Evolutionary conservation across 2,888 invertebrate species (phyloP), one percentile per base, ranked within the genome.

Genomic region (Sinelater perroti): DNA sequence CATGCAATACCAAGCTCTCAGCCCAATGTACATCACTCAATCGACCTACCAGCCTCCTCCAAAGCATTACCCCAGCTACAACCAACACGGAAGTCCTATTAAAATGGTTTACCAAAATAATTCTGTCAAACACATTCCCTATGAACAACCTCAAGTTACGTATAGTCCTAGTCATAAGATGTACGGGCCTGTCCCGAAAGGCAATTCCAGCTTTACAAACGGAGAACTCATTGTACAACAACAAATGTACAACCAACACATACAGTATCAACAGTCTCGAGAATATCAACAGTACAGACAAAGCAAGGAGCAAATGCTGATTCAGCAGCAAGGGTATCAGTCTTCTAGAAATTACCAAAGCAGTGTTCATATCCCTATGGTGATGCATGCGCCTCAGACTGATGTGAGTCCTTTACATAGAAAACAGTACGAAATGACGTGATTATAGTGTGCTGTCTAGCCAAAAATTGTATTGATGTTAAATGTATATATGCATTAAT

Each of bases 281-380:
- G 75, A 76, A 50, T 72, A 73, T 54, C 75, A 75, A 52, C 75
- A 75, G 63, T 75, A 74, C 60, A 69, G 74, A 58, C 72, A 74
- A 46, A 69, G 68, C 2, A 67, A 74, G 61, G 75, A 76, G 60
- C 76, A 76, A 60, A 68, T 72, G 49, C 57, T 75, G 50, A 65
- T 70, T 1, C 72, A 72, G 51, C 75, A 74, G 49, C 75, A 74
- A 56, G 69, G 66, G 14, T 71, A 70, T 56, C 63, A 68, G 30
- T 61, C 65, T 54, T 56, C 64, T 16, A 66, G 68, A 59, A 69
- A 63, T 56, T 74, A 73, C 62, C 75, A 75, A 62, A 75, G 70
- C 61, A 74, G 72, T 64, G 74, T 75, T 42, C 73, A 75, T 53
- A 72, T 75, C 60, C 75, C 76, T 17, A 73, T 76, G 28, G 67